These are phyloP conservation scores for Melipona bicolor DNA, from an alignment of 2,888 invertebrate species.

Conservation along the genomic window DNA sequence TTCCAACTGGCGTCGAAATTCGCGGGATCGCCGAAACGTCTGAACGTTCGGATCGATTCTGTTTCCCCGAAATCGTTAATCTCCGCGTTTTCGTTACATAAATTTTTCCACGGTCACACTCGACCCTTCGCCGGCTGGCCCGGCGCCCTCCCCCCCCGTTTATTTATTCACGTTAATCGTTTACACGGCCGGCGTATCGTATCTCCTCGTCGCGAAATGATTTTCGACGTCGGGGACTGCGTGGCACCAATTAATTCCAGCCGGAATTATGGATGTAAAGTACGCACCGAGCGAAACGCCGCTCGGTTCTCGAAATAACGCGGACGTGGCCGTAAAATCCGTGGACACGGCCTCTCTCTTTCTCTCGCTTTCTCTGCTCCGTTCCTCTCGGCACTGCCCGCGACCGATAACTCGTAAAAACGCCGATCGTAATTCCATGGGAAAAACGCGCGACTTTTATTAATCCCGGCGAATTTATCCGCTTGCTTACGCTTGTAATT, in stretches of 20 bases:
- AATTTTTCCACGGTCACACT: conserved; percentile 19
- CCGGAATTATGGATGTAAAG: conserved; percentile 65
- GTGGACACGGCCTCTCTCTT: background rate
- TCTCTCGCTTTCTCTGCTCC: background rate
- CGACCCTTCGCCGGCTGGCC: background rate
- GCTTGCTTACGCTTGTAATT: conserved; percentile 35
- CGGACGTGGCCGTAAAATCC: conserved; percentile 36
- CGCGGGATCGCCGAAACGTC: background rate
- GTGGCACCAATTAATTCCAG: conserved; percentile 60
- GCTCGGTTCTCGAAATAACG: conserved; percentile 53
- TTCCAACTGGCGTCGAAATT: background rate
- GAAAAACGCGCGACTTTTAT: conserved; percentile 51
- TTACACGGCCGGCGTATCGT: conserved; percentile 40
- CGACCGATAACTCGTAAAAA: conserved; percentile 59
- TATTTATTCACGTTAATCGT: conserved; percentile 56
- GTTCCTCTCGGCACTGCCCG: background rate
- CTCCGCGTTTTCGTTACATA: conserved; percentile 23
- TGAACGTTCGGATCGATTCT: background rate
- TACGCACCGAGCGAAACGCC: conserved; percentile 40
- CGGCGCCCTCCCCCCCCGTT: background rate
- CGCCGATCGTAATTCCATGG: conserved; percentile 57
- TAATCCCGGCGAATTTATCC: conserved; percentile 60
- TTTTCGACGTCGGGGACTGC: conserved; percentile 56
- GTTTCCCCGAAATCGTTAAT: conserved; percentile 43
- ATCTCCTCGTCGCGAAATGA: conserved; percentile 55